These are phyloP conservation scores for Siphlonurus alternatus DNA, from an alignment of 2,888 invertebrate species.

Conservation along the genomic window DNA sequence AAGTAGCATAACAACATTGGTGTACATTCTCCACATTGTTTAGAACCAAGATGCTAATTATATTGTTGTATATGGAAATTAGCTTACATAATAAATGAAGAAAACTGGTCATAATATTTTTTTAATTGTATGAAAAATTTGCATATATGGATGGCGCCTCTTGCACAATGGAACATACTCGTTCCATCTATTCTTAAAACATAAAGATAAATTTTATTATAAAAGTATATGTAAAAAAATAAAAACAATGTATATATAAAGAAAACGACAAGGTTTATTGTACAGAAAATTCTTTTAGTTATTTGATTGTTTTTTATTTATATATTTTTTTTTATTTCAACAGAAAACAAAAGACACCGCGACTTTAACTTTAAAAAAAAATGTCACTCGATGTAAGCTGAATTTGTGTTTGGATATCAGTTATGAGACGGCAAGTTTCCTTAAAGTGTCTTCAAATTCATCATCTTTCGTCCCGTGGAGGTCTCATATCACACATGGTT, in stretches of 20 bases:
- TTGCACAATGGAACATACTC: not conserved
- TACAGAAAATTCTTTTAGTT: not conserved
- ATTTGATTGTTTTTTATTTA: not conserved
- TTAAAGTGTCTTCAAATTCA: not conserved
- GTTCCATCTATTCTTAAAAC: not conserved
- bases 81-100: not conserved
- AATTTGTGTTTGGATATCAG: not conserved
- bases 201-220: not conserved
- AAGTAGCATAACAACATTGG: too few species aligned
- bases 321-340: not conserved
- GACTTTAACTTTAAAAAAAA: not conserved
- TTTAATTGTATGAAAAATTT: not conserved
- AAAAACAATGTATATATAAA: not conserved
- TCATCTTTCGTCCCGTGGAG: too few species aligned
- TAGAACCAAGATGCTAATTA: not conserved
- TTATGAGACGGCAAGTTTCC: not conserved
- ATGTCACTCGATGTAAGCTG: not conserved
- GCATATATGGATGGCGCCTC: not conserved
- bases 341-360: not conserved
- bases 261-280: not conserved
- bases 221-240: not conserved
- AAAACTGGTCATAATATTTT: not conserved
- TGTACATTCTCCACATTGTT: too few species aligned
- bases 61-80: not conserved
- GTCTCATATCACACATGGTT: too few species aligned